Percentiles rank a stretch among this genome's conserved stretches.
Evolutionary conservation across 92 coral and sea anemone genomes (phyloP).

Genomic region (Epizoanthus stellaris): DNA sequence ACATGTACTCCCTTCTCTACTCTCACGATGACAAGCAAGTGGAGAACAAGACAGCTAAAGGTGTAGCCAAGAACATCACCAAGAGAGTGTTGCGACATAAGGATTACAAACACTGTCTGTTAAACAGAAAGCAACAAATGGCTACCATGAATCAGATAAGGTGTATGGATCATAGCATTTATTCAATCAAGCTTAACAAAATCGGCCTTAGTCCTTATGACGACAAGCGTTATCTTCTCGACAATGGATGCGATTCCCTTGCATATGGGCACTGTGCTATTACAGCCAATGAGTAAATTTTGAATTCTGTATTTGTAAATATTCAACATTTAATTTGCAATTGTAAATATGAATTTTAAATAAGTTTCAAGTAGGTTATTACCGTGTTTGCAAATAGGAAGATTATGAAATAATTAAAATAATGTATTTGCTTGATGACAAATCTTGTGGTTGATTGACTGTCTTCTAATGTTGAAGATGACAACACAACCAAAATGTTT

Average conservation of each 20-base stretch:
- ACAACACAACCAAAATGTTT: background rate
- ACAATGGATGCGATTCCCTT: conserved; percentile 12
- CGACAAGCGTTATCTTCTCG: conserved; percentile 30
- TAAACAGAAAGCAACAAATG: conserved; percentile 21
- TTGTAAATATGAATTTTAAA: background rate
- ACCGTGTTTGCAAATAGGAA: background rate
- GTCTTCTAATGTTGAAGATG: background rate
- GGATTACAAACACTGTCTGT: background rate
- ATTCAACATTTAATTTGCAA: background rate
- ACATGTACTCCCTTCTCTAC: conserved; percentile 57
- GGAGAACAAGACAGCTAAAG: conserved; percentile 59
- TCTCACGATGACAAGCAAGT: conserved; percentile 12
- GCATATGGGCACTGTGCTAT: background rate
- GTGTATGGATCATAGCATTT: conserved; percentile 27
- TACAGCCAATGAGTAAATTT: no score
- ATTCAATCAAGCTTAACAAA: conserved; percentile 40
- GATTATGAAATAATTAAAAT: background rate
- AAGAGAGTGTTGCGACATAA: conserved; percentile 34
- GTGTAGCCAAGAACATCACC: conserved; percentile 13
- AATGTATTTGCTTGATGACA: background rate
- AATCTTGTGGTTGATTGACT: background rate
- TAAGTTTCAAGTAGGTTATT: background rate
- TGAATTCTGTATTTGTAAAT: background rate
- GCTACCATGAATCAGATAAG: conserved; percentile 35
- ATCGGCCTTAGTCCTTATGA: conserved; percentile 49